These are phyloP conservation scores for Ametastegia equiseti DNA, from an alignment of 2,888 invertebrate genomes.

Conservation along the genomic window DNA sequence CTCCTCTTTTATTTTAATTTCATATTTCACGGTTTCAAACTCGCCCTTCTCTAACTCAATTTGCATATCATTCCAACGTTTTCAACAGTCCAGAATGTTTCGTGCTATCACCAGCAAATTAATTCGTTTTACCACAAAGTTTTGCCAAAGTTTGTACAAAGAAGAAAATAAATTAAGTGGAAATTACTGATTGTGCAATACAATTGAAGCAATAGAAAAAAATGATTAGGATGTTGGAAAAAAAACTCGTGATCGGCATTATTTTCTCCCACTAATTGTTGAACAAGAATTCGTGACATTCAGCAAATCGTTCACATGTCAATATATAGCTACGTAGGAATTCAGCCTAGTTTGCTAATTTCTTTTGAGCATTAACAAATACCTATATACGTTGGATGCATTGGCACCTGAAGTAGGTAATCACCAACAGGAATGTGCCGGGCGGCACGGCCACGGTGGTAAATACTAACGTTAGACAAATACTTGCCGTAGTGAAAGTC, in stretches of 20 bases:
- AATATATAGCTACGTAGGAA: background rate
- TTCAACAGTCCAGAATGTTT: background rate
- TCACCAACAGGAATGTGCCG: constrained; percentile 32
- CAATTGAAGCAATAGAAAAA: too few relatives aligned
- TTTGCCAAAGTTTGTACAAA: background rate
- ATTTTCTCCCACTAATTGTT: background rate
- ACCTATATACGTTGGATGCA: constrained; percentile 15
- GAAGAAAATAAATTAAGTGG: background rate
- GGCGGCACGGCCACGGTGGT: too few relatives aligned
- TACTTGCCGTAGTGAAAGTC: constrained; percentile 44
- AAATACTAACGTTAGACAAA: constrained; percentile 39
- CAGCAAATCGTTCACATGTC: background rate
- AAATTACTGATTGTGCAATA: too few relatives aligned
- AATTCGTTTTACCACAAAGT: too few relatives aligned
- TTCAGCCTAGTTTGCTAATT: constrained; percentile 27
- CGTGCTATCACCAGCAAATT: too few relatives aligned
- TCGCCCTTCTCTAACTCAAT: background rate
- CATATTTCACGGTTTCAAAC: too few relatives aligned
- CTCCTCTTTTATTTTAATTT: background rate
- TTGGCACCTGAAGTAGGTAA: constrained; percentile 38
- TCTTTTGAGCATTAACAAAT: constrained; percentile 7
- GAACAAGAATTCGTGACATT: background rate
- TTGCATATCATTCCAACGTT: background rate
- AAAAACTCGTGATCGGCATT: background rate
- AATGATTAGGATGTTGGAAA: background rate